phyloP scores from a whole-genome alignment of 1,140 invertebrate genomes.

The Proales similis region DNA sequence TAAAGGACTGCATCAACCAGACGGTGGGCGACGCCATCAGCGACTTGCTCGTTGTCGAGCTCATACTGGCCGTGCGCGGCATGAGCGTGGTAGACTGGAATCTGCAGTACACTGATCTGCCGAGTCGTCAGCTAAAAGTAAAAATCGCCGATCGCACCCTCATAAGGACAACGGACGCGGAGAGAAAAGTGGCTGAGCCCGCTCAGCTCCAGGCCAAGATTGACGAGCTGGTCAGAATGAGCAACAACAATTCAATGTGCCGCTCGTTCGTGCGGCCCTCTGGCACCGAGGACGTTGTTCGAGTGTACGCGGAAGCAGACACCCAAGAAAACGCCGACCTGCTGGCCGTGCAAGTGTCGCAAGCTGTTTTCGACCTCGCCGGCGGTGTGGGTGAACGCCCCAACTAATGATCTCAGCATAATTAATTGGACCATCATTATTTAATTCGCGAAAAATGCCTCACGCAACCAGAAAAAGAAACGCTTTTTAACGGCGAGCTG shows the following conservation, averaged over 20 bases:
- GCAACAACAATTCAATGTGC: constrained; percentile 60
- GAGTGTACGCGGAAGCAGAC: constrained; percentile 89
- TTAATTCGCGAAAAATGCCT: no score
- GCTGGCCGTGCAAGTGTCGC: constrained; percentile 68
- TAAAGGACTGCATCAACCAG: constrained; percentile 64
- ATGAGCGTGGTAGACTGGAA: constrained; percentile 75
- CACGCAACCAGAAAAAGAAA: no score
- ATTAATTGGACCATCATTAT: background rate
- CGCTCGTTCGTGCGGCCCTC: constrained; percentile 88
- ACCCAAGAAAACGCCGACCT: constrained; percentile 59
- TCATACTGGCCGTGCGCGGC: constrained; percentile 70
- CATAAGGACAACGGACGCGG: constrained; percentile 77
- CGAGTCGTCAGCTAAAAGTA: constrained; percentile 39
- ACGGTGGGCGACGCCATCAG: constrained; percentile 94
- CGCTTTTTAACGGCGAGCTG: no score
- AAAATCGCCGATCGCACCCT: constrained; percentile 67
- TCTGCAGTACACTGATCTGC: constrained; percentile 66
- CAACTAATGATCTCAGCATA: constrained; percentile 18
- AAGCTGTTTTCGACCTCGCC: constrained; percentile 67
- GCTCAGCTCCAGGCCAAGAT: constrained; percentile 73
- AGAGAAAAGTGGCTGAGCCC: constrained; percentile 68
- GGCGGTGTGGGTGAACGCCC: constrained; percentile 61
- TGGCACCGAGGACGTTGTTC: constrained; percentile 90
- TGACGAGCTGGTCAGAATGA: constrained; percentile 62
- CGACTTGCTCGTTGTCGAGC: constrained; percentile 86